Evolutionary conservation across 2,113 vertebrate genomes (phyloP).

Genomic region (Promerops cafer): DNA sequence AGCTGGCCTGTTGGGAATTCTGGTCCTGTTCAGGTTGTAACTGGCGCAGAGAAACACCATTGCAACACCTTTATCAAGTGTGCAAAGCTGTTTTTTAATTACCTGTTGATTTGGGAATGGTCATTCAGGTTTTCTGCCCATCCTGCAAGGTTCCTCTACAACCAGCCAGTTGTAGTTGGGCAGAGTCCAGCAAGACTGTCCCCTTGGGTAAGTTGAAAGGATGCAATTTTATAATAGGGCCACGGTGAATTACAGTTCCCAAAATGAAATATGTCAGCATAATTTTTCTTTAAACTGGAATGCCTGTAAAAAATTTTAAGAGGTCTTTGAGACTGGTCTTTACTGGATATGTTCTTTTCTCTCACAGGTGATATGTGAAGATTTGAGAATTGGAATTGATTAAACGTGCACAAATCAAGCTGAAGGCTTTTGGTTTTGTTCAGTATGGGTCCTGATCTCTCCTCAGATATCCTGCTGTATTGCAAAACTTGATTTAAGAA

Average conservation of each 20-base stretch:
- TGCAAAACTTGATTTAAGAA: conserved; percentile 23
- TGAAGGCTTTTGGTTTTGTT: conserved; percentile 4
- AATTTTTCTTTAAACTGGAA: neutral
- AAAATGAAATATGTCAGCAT: neutral
- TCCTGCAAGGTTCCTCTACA: neutral
- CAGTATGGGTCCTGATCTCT: conserved; percentile 28
- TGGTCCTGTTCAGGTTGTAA: neutral
- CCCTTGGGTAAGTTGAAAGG: neutral
- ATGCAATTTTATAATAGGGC: neutral
- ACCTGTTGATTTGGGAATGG: neutral
- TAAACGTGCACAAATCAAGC: conserved; percentile 27
- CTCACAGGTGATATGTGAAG: conserved; percentile 47
- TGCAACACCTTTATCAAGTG: neutral
- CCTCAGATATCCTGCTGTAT: conserved; percentile 32
- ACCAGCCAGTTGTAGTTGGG: neutral
- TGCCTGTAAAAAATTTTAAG: neutral
- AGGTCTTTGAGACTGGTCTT: neutral
- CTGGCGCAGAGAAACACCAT: neutral
- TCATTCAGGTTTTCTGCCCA: neutral
- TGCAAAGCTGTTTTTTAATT: neutral
- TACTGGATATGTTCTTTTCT: neutral
- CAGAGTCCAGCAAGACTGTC: neutral
- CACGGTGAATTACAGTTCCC: neutral
- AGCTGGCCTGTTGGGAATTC: neutral
- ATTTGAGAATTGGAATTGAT: conserved; percentile 38